Percentiles rank a stretch among this genome's conserved stretches.
Evolutionary conservation across 1,140 invertebrate genomes (phyloP).

Genomic region (Kradibia gibbosae): DNA sequence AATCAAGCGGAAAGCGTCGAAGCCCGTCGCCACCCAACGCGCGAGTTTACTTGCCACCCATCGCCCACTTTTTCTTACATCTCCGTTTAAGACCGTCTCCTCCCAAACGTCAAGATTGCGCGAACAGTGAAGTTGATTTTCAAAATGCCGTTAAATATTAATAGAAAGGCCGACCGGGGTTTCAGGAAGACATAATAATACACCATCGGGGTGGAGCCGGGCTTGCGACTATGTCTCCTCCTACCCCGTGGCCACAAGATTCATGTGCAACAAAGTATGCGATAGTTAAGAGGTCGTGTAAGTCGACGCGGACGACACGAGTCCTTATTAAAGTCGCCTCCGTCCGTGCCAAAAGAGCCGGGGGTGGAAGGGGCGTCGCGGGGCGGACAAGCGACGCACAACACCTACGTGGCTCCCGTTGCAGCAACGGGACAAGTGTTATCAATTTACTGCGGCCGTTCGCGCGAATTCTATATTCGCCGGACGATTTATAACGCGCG

Average conservation of each 20-base stretch:
- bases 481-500: constrained; percentile 31
- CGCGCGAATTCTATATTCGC: constrained; percentile 44
- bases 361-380: neutral
- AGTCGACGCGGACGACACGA: neutral
- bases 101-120: neutral
- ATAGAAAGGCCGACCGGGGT: neutral
- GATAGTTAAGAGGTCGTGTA: neutral
- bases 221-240: too few relatives aligned
- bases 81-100: neutral
- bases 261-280: constrained; percentile 17
- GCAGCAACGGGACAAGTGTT: constrained; percentile 22
- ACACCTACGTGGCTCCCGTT: neutral
- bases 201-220: neutral
- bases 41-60: too few relatives aligned
- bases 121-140: neutral
- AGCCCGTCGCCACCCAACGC: too few relatives aligned
- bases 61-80: too few relatives aligned
- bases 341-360: neutral
- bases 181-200: constrained; percentile 9
- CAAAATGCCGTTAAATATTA: neutral
- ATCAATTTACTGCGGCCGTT: constrained; percentile 36
- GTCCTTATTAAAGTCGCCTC: constrained; percentile 27
- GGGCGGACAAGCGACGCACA: neutral
- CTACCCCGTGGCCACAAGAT: neutral
- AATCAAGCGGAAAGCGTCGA: too few relatives aligned